These are phyloP conservation scores for Erithacus rubecula DNA, from an alignment of 2,797 vertebrate species.

Conservation along the genomic window DNA sequence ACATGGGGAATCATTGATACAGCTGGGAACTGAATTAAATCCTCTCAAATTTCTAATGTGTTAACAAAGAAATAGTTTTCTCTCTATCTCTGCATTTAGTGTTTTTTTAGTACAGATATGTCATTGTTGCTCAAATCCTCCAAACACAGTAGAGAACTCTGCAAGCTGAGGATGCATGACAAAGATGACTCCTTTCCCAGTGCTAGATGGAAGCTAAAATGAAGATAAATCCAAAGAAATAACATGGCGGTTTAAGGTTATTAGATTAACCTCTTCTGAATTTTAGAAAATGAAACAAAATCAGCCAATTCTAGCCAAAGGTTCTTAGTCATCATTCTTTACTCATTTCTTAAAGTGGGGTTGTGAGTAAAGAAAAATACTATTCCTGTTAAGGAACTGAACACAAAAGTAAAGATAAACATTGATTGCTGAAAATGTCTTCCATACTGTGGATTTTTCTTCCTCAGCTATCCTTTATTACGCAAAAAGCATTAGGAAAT, in stretches of 20 bases:
- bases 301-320: background rate
- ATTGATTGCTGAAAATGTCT: background rate
- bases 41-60: background rate
- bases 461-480: background rate
- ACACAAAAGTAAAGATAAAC: background rate
- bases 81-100: background rate
- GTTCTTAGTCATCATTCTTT: background rate
- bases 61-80: background rate
- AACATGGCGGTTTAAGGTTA: background rate
- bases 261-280: background rate
- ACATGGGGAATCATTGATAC: background rate
- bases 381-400: background rate
- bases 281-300: background rate
- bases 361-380: background rate
- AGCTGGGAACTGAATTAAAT: background rate
- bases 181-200: background rate
- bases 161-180: background rate
- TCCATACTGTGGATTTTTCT: background rate
- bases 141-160: background rate
- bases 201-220: background rate
- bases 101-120: background rate
- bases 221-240: background rate
- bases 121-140: background rate
- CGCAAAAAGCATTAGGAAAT: background rate
- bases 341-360: background rate